These are phyloP conservation scores for Tricholaema leucomelas DNA, from an alignment of 2,113 vertebrate species.

Conservation along the genomic window DNA sequence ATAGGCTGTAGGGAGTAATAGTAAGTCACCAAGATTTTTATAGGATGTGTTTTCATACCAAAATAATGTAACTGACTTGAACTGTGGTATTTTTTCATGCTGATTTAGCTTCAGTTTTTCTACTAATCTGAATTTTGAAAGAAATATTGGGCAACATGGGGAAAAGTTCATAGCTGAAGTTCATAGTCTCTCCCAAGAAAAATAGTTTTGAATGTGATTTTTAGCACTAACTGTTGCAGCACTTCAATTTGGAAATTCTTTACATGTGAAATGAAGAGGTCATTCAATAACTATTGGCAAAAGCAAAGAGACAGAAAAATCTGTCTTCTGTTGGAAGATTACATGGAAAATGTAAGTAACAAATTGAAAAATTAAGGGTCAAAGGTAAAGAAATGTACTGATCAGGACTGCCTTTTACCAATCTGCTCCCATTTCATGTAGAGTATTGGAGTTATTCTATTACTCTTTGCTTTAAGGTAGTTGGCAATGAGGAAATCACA, in stretches of 20 bases:
- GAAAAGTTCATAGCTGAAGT: neutral
- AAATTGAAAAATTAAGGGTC: neutral
- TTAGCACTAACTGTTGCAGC: neutral
- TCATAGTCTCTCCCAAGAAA: neutral
- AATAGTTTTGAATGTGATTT: neutral
- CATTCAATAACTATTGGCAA: neutral
- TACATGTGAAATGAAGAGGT: neutral
- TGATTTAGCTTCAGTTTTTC: neutral
- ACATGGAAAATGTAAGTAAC: neutral
- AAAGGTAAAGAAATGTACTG: neutral
- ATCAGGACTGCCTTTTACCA: neutral
- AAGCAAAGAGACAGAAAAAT: neutral
- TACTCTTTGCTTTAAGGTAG: neutral
- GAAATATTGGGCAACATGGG: neutral
- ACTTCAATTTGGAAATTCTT: neutral
- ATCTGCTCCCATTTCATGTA: neutral
- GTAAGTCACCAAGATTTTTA: neutral
- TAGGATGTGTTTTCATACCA: neutral
- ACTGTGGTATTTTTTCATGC: neutral
- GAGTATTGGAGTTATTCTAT: neutral
- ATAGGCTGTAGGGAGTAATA: neutral
- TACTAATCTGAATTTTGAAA: neutral
- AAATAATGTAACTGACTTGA: neutral
- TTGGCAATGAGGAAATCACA: neutral
- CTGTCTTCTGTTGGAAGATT: neutral